Evolutionary conservation across 2,113 vertebrate genomes (phyloP), one percentile per base, ranked within the genome.

Genomic region (Heterotis niloticus): DNA sequence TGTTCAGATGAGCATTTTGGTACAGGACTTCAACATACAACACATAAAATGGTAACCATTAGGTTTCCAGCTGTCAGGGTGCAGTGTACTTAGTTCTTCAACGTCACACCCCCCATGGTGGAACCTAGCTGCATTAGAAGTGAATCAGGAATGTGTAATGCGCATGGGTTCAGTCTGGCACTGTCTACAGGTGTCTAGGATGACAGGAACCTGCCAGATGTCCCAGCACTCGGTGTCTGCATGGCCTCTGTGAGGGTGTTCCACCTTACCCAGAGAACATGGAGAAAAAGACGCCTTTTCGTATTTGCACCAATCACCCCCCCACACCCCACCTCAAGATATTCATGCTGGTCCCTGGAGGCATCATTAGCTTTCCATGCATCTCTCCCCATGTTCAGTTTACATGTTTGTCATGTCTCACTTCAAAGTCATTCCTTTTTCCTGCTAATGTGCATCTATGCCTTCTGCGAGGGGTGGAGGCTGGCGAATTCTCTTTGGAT

Each of bases 331-430:
- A n/a, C n/a, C n/a, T n/a, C n/a, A n/a, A n/a, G 29, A 72, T 71
- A 66, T 57, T 66, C 52, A 66, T 23, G 11, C 23, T 12, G 9
- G 7, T 74, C 76, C 52, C 65, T n/a, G 24, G 74, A 23, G 66
- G 68, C 51, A 4, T 66, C 34, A 64, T 68, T 68, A 76, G 23
- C 16, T 62, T 68, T 26, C 68, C 59, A 64, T 52, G 76, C 57
- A 57, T 75, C 69, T 24, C 57, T 28, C 44, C 78, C 29, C 62
- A 64, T 74, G 34, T 74, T 20, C 24, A 26, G 68, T 77, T 81
- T 62, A 73, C 66, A 66, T 62, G 67, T 71, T 64, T 78, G 57
- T 28, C 29, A 7, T 3, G 23, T 71, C 54, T 34, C 28, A 76
- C 57, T 24, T 44, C 11, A 51, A 77, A 26, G 64, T 57, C 52